Evolutionary conservation across 2,797 vertebrate genomes (phyloP).

Genomic region (Alosa sapidissima): DNA sequence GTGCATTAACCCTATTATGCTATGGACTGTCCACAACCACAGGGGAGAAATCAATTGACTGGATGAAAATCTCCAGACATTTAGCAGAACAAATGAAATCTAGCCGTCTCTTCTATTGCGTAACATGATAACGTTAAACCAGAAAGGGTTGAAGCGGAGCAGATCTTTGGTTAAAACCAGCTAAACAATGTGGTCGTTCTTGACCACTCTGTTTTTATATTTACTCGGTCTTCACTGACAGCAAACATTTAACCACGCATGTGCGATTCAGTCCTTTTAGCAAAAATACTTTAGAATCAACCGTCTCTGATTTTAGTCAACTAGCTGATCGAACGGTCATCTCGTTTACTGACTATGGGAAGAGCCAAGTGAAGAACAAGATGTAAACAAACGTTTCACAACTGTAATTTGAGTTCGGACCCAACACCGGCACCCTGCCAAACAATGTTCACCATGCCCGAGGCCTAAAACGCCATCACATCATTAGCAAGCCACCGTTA

Average conservation of each 20-base stretch:
- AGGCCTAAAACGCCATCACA: neutral
- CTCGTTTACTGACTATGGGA: neutral
- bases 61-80: neutral
- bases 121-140: too few species aligned
- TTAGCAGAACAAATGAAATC: neutral
- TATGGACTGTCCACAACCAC: neutral
- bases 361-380: slow-evolving; percentile 27
- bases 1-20: neutral
- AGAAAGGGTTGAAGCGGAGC: too few species aligned
- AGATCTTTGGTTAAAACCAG: neutral
- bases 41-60: neutral
- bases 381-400: slow-evolving; percentile 70
- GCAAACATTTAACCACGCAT: neutral
- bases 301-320: neutral
- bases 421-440: slow-evolving; percentile 31
- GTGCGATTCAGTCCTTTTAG: too few species aligned
- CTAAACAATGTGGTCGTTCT: neutral
- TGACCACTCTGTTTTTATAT: neutral
- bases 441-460: neutral
- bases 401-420: slow-evolving; percentile 37
- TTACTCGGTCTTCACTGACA: neutral
- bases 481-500: neutral
- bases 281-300: too few species aligned
- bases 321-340: neutral
- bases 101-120: neutral